Percentiles rank a stretch among this genome's conserved stretches.
Evolutionary conservation across 1,140 invertebrate genomes (phyloP).

Genomic region (Drosophila sulfurigaster): DNA sequence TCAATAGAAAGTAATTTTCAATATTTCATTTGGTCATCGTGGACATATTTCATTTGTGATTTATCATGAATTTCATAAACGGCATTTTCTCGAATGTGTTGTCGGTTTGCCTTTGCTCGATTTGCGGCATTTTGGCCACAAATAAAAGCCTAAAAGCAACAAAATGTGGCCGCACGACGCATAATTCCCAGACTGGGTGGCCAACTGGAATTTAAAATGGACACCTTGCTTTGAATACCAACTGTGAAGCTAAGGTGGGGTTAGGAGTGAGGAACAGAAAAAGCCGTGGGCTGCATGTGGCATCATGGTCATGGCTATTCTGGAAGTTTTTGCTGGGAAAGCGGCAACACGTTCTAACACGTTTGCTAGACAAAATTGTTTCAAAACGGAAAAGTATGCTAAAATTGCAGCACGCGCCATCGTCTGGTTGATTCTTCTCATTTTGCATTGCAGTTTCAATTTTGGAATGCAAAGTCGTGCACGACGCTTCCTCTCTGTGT

Average conservation of each 20-base stretch:
- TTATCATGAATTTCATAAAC: slow-evolving; percentile 41
- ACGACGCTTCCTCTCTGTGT: slow-evolving; percentile 4
- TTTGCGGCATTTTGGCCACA: slow-evolving; percentile 53
- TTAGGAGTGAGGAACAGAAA: not conserved
- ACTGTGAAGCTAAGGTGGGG: not conserved
- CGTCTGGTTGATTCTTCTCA: slow-evolving; percentile 37
- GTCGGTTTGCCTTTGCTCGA: slow-evolving; percentile 39
- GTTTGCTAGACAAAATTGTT: slow-evolving; percentile 58
- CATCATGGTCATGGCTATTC: slow-evolving; percentile 14
- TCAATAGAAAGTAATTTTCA: slow-evolving; percentile 21
- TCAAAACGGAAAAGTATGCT: slow-evolving; percentile 57
- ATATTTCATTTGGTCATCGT: slow-evolving; percentile 4
- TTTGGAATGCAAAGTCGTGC: slow-evolving; percentile 54
- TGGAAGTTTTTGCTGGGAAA: slow-evolving; percentile 15
- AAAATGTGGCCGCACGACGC: slow-evolving; percentile 55
- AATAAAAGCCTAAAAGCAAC: slow-evolving; percentile 49
- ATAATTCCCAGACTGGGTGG: slow-evolving; percentile 66
- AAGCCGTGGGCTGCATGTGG: not conserved
- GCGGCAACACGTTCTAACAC: slow-evolving; percentile 47
- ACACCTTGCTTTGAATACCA: slow-evolving; percentile 41
- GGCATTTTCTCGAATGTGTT: slow-evolving; percentile 12
- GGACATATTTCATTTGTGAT: slow-evolving; percentile 23
- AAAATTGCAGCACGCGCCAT: slow-evolving; percentile 54
- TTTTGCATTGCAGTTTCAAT: slow-evolving; percentile 49
- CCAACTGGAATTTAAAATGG: slow-evolving; percentile 35